phyloP scores from a whole-genome alignment of 2,888 invertebrate genomes.

The Heteropelma amictum region DNA sequence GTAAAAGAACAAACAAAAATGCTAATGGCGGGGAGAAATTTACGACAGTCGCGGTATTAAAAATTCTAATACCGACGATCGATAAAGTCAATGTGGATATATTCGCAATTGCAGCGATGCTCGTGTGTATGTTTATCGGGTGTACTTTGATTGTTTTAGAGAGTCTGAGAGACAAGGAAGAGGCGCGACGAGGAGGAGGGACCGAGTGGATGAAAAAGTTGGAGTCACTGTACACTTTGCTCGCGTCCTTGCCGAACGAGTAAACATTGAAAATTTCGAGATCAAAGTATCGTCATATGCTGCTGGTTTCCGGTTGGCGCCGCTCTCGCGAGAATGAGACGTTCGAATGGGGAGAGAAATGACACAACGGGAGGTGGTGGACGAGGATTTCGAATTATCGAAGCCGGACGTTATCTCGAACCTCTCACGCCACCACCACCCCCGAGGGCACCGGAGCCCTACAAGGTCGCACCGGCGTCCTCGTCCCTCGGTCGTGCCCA shows the following conservation, averaged over 20 bases:
- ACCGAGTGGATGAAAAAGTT: not conserved
- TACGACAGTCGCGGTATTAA: no score
- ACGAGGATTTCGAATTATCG: constrained; percentile 69
- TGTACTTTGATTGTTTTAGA: constrained; percentile 12
- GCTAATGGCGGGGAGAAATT: no score
- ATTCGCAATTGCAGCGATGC: constrained; percentile 1
- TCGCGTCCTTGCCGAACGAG: not conserved
- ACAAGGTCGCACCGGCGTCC: constrained; percentile 70
- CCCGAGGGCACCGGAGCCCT: constrained; percentile 73
- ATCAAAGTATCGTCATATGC: constrained; percentile 29
- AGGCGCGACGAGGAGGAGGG: not conserved
- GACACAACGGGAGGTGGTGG: constrained; percentile 48
- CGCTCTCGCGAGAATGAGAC: constrained; percentile 40
- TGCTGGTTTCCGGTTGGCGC: constrained; percentile 2
- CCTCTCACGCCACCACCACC: constrained; percentile 69
- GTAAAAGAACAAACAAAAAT: no score
- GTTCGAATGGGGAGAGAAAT: constrained; percentile 38
- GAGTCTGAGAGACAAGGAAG: no score
- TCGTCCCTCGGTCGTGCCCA: constrained; percentile 80
- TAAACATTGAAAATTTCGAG: constrained; percentile 17
- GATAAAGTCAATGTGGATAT: no score
- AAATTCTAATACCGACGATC: no score
- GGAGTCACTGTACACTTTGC: no score
- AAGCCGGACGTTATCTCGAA: constrained; percentile 57
- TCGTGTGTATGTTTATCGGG: not conserved